These are phyloP conservation scores for Corythornis cristatus DNA, from an alignment of 2,113 vertebrate species.

Conservation along the genomic window DNA sequence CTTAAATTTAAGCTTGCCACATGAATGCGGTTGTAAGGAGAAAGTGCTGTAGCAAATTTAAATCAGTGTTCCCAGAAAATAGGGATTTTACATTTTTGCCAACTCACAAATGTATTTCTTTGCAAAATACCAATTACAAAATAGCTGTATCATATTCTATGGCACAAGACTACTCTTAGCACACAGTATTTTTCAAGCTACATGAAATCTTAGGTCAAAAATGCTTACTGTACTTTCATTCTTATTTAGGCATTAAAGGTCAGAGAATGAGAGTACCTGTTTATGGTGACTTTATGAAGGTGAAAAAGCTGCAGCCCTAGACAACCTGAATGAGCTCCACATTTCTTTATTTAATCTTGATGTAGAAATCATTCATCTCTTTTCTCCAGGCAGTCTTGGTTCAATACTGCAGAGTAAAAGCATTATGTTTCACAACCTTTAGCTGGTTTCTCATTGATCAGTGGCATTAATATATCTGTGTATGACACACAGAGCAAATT, in stretches of 20 bases:
- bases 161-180: neutral
- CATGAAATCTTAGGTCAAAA: neutral
- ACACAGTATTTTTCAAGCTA: neutral
- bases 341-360: conserved; percentile 29
- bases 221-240: neutral
- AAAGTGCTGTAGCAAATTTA: neutral
- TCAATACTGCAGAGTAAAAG: neutral
- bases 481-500: conserved; percentile 18
- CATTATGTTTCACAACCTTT: conserved; percentile 23
- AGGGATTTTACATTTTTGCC: neutral
- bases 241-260: neutral
- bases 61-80: neutral
- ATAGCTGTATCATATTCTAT: neutral
- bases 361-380: conserved; percentile 21
- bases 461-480: neutral
- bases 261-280: neutral
- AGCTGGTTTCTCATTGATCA: conserved; percentile 37
- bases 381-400: neutral
- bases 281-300: conserved; percentile 4
- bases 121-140: neutral
- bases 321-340: neutral
- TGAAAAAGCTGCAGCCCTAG: conserved; percentile 7
- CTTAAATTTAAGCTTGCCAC: neutral
- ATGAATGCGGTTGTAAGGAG: neutral
- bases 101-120: neutral